Evolutionary conservation across 2,113 vertebrate species (phyloP).

Genomic region (Strix aluco): DNA sequence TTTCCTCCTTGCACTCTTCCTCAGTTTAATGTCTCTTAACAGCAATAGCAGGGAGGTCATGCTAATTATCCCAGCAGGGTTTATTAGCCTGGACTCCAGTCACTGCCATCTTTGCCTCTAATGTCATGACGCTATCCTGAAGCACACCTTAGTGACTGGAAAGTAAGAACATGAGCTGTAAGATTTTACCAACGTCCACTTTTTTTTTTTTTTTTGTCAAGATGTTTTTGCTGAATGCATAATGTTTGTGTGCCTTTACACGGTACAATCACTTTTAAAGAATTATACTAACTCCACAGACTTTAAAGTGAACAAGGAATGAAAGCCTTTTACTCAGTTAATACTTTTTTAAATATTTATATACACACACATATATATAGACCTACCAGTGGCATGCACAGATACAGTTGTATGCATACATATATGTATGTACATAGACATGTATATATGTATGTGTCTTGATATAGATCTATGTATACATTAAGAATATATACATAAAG

Average conservation of each 20-base stretch:
- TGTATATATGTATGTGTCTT: not conserved
- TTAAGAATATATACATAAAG: not conserved
- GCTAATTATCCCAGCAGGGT: not conserved
- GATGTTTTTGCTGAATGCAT: not conserved
- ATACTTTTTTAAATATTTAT: not conserved
- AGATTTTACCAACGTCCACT: not conserved
- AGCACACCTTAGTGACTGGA: not conserved
- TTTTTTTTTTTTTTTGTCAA: not conserved
- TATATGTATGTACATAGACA: not conserved
- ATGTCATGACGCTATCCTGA: not conserved
- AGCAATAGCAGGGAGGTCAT: not conserved
- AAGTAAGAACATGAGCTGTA: not conserved
- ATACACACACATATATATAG: no score
- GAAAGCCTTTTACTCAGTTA: not conserved
- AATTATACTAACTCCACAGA: not conserved
- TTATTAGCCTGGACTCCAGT: not conserved
- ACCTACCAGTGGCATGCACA: not conserved
- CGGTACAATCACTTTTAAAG: not conserved
- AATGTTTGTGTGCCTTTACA: not conserved
- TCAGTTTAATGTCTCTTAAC: not conserved
- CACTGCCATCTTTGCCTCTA: not conserved
- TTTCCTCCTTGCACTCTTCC: not conserved
- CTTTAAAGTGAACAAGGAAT: not conserved
- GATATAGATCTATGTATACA: not conserved
- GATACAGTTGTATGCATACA: not conserved